phyloP scores from a whole-genome alignment of 2,797 vertebrate genomes.

The Percopsis omiscomaycus region DNA sequence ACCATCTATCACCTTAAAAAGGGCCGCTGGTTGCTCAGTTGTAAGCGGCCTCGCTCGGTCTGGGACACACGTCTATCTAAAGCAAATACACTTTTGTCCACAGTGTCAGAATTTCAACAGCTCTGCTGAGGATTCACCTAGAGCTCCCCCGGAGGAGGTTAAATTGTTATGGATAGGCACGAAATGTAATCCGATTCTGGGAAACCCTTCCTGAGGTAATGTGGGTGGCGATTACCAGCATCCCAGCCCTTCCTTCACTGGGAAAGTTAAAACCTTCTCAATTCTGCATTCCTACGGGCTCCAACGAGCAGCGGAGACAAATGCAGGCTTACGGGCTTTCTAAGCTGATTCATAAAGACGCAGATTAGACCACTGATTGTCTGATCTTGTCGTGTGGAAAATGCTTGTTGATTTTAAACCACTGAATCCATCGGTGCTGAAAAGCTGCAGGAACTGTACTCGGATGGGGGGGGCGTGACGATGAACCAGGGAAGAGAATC shows the following conservation, averaged over 20 bases:
- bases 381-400: not conserved
- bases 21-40: constrained; percentile 26
- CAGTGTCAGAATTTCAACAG: not conserved
- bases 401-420: not conserved
- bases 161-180: not conserved
- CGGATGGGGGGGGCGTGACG: not conserved
- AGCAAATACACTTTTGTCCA: not conserved
- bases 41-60: constrained; percentile 21
- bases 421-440: not conserved
- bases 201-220: constrained; percentile 4
- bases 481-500: not conserved
- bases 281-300: constrained; percentile 16
- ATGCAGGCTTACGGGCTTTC: not conserved
- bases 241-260: not conserved
- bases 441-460: not conserved
- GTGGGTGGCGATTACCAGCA: not conserved
- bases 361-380: constrained; percentile 12
- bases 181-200: constrained; percentile 4
- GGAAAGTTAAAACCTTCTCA: not conserved
- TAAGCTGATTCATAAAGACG: no score
- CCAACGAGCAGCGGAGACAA: constrained; percentile 9
- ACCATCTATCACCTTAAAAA: constrained; percentile 37
- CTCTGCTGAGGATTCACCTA: not conserved
- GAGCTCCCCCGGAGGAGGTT: not conserved
- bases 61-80: constrained; percentile 5